phyloP scores from a whole-genome alignment of 2,888 invertebrate species.

The Panzeria rudis region DNA sequence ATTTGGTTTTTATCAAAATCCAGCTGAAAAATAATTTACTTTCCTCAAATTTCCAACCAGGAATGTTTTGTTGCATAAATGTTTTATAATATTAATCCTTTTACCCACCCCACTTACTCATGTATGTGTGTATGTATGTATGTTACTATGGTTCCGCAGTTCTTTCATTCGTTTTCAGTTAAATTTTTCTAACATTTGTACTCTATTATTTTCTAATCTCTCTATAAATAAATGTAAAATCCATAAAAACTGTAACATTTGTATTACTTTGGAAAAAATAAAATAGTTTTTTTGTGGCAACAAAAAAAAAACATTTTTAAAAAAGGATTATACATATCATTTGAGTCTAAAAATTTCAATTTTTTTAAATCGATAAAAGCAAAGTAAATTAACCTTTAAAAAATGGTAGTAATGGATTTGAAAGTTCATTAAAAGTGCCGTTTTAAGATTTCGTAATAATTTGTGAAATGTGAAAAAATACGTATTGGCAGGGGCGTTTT shows the following conservation, averaged over 20 bases:
- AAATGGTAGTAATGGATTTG: too few species aligned
- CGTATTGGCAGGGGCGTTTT: too few species aligned
- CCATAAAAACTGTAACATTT: conserved; percentile 1
- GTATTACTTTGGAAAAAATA: conserved; percentile 12
- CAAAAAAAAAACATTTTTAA: background rate
- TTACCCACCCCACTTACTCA: background rate
- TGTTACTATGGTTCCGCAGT: conserved; percentile 24
- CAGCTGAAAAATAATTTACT: background rate
- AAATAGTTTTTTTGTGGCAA: background rate
- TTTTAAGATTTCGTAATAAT: too few species aligned
- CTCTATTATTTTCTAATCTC: conserved; percentile 48
- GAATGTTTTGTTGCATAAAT: background rate
- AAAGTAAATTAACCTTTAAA: too few species aligned
- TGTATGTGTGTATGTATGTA: too few species aligned
- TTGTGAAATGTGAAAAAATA: too few species aligned
- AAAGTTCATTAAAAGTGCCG: too few species aligned
- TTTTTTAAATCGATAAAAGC: too few species aligned
- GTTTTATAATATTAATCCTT: conserved; percentile 1
- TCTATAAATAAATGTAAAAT: conserved; percentile 9
- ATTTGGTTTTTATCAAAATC: too few species aligned
- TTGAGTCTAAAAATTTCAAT: too few species aligned
- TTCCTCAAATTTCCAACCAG: background rate
- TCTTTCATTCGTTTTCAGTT: conserved; percentile 12
- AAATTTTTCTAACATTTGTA: conserved; percentile 25
- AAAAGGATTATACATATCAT: conserved; percentile 12